Evolutionary conservation across 2,113 vertebrate genomes (phyloP), one percentile per base, ranked within the genome.

Genomic region (Amphiprion ocellaris): DNA sequence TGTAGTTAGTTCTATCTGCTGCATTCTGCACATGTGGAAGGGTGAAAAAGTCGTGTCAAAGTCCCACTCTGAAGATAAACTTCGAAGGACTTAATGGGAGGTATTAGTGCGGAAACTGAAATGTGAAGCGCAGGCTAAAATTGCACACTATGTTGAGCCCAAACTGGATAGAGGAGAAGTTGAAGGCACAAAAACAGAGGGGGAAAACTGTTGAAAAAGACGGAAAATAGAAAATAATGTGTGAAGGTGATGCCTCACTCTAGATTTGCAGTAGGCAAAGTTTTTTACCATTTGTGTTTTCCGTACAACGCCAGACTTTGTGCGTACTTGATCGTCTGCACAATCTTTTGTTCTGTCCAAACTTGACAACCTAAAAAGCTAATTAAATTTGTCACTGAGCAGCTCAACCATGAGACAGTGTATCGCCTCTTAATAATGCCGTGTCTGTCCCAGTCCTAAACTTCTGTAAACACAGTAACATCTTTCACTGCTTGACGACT

Each of bases 401-500:
- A 65, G 55, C 60, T 82, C 53, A 41, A 1, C 30, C 55, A 21
- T 41, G 50, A 77, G 19, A 33, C 63, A 19, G 15, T 58, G 24
- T 37, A 37, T 83, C 10, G 7, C 54, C 49, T 76, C 30, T 37
- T 68, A 70, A 71, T 86, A 78, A 81, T 47, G 17, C 39, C 49
- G 54, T 54, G 10, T 52, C 52, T 79, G 58, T 77, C 49, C 79
- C 61, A 21, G n/a, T 82, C 62, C 46, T 73, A 65, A 76, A 82
- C 47, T 69, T 46, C 52, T 17, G 39, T 78, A 72, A 83, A 87
- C 83, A 68, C 53, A 75, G 86, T 74, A 70, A 15, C 61, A 65
- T 60, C 46, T 49, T 60, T 33, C 30, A 15, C 60, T 82, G 79
- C 54, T 75, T 59, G 46, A 21, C 8, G 23, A 41, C 46, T 62